These are phyloP conservation scores for Falco punctatus DNA, from an alignment of 2,113 vertebrate species.

Conservation along the genomic window DNA sequence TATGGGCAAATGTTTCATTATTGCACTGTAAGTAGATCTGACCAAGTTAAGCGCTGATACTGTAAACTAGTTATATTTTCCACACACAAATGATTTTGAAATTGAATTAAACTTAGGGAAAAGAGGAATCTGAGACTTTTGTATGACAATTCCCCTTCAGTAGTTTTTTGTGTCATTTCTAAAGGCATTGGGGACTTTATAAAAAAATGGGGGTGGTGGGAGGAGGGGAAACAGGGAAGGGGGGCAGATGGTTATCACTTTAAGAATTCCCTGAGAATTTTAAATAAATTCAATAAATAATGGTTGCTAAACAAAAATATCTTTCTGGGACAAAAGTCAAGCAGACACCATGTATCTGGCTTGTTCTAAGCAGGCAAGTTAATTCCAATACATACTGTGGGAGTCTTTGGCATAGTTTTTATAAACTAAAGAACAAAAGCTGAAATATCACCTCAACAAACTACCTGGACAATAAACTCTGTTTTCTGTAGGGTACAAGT, in stretches of 20 bases:
- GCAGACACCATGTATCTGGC: background rate
- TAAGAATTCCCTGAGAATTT: background rate
- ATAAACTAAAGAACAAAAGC: background rate
- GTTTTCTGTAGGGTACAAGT: background rate
- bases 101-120: background rate
- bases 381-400: background rate
- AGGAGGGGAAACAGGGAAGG: background rate
- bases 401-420: background rate
- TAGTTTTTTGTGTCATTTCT: background rate
- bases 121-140: background rate
- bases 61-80: background rate
- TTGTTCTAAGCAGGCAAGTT: background rate
- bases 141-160: background rate
- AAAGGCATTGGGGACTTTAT: background rate
- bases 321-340: background rate
- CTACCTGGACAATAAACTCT: background rate
- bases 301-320: background rate
- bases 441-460: background rate
- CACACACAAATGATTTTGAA: background rate
- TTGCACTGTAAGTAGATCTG: background rate
- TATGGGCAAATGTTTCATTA: background rate
- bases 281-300: background rate
- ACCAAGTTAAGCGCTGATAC: background rate
- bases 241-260: background rate
- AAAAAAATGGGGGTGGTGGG: fast-evolving